Evolutionary conservation across 2,113 vertebrate species (phyloP), one percentile per base, ranked within the genome.

Genomic region (Saimiri boliviensis): DNA sequence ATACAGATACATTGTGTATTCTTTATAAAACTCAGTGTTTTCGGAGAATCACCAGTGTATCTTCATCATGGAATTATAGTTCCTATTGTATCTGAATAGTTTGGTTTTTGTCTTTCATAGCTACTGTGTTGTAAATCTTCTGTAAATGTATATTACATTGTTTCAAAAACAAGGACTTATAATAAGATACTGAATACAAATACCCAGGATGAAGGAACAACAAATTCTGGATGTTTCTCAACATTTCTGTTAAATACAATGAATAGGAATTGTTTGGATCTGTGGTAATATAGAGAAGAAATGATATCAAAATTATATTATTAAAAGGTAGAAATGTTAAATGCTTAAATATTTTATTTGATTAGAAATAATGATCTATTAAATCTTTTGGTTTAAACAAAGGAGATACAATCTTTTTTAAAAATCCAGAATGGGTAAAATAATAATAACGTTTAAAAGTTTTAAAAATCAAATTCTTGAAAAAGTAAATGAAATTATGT

Each of bases 381-480:
- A 92, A 95, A 82, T 73, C 42, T 79, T 35, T 45, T 89, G 58
- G 6, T 13, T 90, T 88, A 95, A 92, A 37, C 32, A 76, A 89
- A 71, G 25, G 27, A 76, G 81, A 35, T 70, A 58, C 68, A 12
- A 42, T 68, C 21, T 7, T 47, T 32, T 92, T 25, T 52, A 17
- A 86, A 80, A 27, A 37, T 71, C 8, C 68, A 92, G 13, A 89
- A 77, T 73, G 2, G 66, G 14, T 47, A 12, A 56, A 89, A 82
- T 54, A 49, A 47, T 70, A 71, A 86, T 90, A 77, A 63, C 17
- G 37, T 81, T 76, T 17, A 68, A 76, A 93, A 68, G 8, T 42
- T 71, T 92, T 74, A 81, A 87, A 77, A 95, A n/a, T 85, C 56
- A 74, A 93, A 20, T 96, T 93, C 52, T 80, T 91, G 16, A 96